These are phyloP conservation scores for Mus pahari DNA, from an alignment of 2,113 vertebrate species.

Conservation along the genomic window DNA sequence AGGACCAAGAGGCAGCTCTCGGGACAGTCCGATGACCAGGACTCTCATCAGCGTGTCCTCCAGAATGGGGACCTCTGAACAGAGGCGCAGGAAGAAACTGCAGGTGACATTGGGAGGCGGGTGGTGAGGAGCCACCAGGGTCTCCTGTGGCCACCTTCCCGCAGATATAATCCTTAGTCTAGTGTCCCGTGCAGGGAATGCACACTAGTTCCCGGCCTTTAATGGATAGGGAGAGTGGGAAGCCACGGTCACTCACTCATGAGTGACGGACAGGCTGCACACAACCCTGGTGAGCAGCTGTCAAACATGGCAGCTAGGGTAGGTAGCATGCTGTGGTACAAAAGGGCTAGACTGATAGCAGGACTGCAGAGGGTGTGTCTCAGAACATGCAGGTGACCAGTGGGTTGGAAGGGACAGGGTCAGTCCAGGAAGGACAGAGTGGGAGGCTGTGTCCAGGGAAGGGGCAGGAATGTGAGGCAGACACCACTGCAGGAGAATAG, in stretches of 20 bases:
- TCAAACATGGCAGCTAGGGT: neutral
- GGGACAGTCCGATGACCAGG: conserved; percentile 95
- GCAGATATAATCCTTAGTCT: neutral
- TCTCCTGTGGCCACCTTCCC: neutral
- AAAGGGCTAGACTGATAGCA: rapidly evolving
- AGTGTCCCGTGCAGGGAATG: neutral
- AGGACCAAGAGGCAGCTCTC: conserved; percentile 95
- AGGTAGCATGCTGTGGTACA: neutral
- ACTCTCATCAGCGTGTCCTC: conserved; percentile 98
- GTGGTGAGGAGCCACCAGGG: rapidly evolving
- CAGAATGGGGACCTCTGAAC: conserved; percentile 97
- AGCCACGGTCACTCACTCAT: neutral
- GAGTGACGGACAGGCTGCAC: neutral
- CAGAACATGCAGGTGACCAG: neutral
- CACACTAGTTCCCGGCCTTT: neutral
- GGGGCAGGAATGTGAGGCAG: neutral
- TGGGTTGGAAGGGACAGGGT: no score
- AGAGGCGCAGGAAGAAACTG: conserved; percentile 98
- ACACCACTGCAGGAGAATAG: neutral
- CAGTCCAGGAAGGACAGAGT: rapidly evolving
- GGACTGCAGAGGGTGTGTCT: rapidly evolving
- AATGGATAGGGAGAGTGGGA: neutral
- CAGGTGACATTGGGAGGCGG: rapidly evolving
- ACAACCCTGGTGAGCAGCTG: neutral
- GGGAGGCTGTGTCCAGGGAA: no score